Evolutionary conservation across 2,888 invertebrate genomes (phyloP).

Genomic region (Cynaeus angustus): DNA sequence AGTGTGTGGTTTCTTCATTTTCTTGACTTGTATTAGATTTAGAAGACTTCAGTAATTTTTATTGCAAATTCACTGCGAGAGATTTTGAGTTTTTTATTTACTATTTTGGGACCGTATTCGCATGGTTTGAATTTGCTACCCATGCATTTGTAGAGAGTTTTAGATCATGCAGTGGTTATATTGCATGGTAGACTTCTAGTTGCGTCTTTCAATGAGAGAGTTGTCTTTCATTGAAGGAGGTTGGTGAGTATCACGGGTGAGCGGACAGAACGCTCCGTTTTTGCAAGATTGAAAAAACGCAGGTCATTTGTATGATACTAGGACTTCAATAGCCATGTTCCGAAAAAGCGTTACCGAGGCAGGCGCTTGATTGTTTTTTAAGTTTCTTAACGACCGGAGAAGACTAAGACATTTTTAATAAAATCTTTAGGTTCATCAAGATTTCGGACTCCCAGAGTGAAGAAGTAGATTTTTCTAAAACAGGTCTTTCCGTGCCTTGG

Average conservation of each 20-base stretch:
- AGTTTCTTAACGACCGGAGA: no score
- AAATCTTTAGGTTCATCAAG: no score
- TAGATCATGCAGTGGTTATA: slow-evolving; percentile 60
- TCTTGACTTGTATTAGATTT: slow-evolving; percentile 36
- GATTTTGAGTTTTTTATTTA: slow-evolving; percentile 51
- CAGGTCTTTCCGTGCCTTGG: no score
- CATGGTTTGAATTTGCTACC: slow-evolving; percentile 64
- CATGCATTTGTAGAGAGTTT: slow-evolving; percentile 64
- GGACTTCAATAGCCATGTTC: no score
- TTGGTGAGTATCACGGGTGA: slow-evolving; percentile 28
- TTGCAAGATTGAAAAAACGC: background rate
- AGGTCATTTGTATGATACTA: no score
- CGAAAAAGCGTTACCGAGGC: no score
- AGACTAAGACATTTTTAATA: no score
- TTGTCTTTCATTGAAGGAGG: slow-evolving; percentile 34
- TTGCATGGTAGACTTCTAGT: slow-evolving; percentile 62
- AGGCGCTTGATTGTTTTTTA: no score
- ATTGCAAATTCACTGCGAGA: slow-evolving; percentile 44
- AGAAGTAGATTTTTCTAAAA: no score
- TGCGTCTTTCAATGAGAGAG: slow-evolving; percentile 39
- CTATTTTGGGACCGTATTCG: slow-evolving; percentile 57
- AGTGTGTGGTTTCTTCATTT: slow-evolving; percentile 44
- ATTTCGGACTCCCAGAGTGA: no score
- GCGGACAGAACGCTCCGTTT: slow-evolving; percentile 9
- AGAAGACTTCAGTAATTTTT: slow-evolving; percentile 36